These are phyloP conservation scores for Ophion costatus DNA, from an alignment of 2,888 invertebrate species.

Conservation along the genomic window DNA sequence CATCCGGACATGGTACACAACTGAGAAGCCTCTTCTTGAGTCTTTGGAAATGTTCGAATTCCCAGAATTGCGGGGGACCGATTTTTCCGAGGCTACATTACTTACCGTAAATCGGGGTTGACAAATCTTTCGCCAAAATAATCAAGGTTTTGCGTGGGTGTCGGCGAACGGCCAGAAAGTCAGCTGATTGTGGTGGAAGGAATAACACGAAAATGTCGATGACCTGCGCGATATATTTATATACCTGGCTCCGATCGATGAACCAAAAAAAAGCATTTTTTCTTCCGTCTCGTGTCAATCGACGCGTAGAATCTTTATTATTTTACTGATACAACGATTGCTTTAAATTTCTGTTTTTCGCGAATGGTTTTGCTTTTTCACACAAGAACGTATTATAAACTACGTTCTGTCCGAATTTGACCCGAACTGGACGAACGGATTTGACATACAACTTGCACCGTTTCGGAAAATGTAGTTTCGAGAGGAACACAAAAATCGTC, in stretches of 20 bases:
- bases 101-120: not conserved
- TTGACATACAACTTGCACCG: no score
- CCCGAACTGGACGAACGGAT: no score
- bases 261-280: not conserved
- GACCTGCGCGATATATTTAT: slow-evolving; percentile 31
- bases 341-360: no score
- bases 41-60: not conserved
- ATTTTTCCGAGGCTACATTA: not conserved
- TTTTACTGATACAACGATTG: no score
- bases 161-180: slow-evolving; percentile 22
- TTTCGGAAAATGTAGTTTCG: no score
- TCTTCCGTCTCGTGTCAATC: not conserved
- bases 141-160: slow-evolving; percentile 44
- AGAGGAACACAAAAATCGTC: no score
- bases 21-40: not conserved
- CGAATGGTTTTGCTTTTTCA: no score
- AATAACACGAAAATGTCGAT: slow-evolving; percentile 50
- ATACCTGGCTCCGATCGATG: not conserved
- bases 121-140: slow-evolving; percentile 4
- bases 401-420: no score
- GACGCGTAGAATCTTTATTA: not conserved
- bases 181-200: slow-evolving; percentile 2
- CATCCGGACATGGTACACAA: not conserved
- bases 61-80: not conserved
- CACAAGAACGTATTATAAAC: no score